Conservation (phyloP, 1,140 invertebrate species). For the Caerostris darwini region DNA sequence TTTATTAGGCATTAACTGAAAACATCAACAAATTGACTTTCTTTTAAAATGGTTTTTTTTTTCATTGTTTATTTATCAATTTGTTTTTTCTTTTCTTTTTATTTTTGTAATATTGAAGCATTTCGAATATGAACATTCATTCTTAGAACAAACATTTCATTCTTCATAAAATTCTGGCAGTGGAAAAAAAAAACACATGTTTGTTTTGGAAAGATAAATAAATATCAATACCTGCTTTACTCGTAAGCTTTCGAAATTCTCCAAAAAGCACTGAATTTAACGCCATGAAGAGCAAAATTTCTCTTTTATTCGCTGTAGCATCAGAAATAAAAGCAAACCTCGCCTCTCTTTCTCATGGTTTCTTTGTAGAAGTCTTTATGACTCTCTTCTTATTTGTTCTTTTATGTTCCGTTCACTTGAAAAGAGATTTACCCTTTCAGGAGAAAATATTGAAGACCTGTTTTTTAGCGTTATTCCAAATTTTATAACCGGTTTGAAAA, state of each 20-base stretch:
- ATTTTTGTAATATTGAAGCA: too few relatives aligned
- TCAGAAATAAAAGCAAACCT: background rate
- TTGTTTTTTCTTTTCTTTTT: too few relatives aligned
- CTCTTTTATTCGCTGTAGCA: background rate
- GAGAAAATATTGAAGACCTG: conserved; percentile 1
- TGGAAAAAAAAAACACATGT: background rate
- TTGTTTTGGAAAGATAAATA: background rate
- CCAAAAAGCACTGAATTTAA: background rate
- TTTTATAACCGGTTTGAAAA: conserved; percentile 4
- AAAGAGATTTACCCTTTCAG: conserved; percentile 1
- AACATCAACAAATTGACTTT: too few relatives aligned
- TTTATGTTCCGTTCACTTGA: background rate
- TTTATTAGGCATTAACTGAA: too few relatives aligned
- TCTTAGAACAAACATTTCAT: too few relatives aligned
- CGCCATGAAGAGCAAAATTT: conserved; percentile 1
- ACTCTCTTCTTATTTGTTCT: background rate
- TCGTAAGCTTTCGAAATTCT: background rate
- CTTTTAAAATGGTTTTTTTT: too few relatives aligned
- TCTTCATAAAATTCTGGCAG: too few relatives aligned
- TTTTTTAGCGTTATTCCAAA: background rate
- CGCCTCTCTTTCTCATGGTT: background rate
- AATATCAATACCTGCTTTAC: background rate
- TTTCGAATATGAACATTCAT: too few relatives aligned
- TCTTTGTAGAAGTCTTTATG: background rate
- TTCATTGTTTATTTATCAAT: too few relatives aligned